phyloP scores from a whole-genome alignment of 92 coral and sea anemone species.

The Phenganax marumi region DNA sequence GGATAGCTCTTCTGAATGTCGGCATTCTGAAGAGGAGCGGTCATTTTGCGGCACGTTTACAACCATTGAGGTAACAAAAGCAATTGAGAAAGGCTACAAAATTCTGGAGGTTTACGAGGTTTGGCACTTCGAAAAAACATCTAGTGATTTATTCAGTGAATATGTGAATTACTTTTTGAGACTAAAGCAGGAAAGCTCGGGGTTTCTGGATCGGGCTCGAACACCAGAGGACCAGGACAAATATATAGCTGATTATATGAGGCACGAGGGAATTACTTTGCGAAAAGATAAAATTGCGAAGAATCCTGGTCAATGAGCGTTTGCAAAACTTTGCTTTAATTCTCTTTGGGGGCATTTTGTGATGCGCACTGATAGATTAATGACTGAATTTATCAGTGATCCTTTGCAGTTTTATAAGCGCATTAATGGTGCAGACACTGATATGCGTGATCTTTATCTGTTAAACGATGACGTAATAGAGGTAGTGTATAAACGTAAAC shows the following conservation, averaged over 20 bases:
- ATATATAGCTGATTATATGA: constrained; percentile 21
- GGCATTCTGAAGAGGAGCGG: background rate
- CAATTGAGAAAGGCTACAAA: no score
- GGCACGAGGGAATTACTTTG: no score
- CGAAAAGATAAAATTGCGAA: no score
- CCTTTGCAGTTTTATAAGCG: constrained; percentile 34
- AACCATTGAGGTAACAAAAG: no score
- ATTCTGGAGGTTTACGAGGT: constrained; percentile 35
- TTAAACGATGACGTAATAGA: constrained; percentile 54
- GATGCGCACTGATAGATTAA: constrained; percentile 34
- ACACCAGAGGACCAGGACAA: constrained; percentile 25
- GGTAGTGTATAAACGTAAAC: constrained; percentile 49
- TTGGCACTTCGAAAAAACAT: constrained; percentile 56
- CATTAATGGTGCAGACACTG: constrained; percentile 44
- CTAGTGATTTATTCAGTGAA: constrained; percentile 39
- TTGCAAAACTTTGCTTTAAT: no score
- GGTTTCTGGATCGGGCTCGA: constrained; percentile 28
- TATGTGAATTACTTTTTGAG: constrained; percentile 52
- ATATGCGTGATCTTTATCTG: constrained; percentile 44
- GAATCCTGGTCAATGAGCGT: no score
- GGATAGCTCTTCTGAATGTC: background rate
- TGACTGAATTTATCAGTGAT: constrained; percentile 43
- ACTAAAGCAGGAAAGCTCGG: constrained; percentile 49
- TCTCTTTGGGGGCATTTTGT: no score
- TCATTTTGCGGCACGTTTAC: background rate